A percentile compares a stretch with the other conserved stretches of the same genome.
phyloP scores from a whole-genome alignment of 2,113 vertebrate genomes.

The Pomatostomus ruficeps region DNA sequence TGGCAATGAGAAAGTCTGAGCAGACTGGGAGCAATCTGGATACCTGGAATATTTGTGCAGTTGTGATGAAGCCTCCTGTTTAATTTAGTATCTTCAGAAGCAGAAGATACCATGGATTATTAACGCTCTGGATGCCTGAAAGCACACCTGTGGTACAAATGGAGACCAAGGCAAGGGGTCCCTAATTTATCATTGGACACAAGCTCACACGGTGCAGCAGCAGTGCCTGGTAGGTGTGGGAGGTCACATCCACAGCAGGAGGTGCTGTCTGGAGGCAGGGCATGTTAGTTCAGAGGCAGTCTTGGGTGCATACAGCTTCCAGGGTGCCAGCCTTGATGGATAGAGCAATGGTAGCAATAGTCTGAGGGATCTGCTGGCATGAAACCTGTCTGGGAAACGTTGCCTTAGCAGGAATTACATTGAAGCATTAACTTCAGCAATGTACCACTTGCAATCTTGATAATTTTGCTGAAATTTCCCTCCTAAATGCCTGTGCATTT shows the following conservation, averaged over 20 bases:
- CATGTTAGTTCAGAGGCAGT: background rate
- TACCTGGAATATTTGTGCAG: background rate
- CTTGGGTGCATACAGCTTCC: background rate
- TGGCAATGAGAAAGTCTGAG: background rate
- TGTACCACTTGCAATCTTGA: background rate
- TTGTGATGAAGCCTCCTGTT: background rate
- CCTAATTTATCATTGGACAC: background rate
- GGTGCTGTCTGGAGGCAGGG: background rate
- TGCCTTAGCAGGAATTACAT: background rate
- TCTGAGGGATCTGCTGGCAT: background rate
- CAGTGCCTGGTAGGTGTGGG: background rate
- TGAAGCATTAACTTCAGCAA: background rate
- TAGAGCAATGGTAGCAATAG: rapidly evolving
- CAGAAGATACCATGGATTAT: background rate
- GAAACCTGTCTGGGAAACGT: background rate
- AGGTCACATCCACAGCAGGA: background rate
- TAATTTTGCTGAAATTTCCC: background rate
- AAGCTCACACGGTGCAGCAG: rapidly evolving
- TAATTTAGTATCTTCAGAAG: background rate
- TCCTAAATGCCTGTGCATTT: background rate
- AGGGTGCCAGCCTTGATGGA: background rate
- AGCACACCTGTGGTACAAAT: background rate
- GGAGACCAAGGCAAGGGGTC: background rate
- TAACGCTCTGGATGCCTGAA: background rate
- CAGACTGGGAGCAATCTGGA: background rate